Conservation (phyloP, 2,888 invertebrate genomes). For the Nemotelus nigrinus region DNA sequence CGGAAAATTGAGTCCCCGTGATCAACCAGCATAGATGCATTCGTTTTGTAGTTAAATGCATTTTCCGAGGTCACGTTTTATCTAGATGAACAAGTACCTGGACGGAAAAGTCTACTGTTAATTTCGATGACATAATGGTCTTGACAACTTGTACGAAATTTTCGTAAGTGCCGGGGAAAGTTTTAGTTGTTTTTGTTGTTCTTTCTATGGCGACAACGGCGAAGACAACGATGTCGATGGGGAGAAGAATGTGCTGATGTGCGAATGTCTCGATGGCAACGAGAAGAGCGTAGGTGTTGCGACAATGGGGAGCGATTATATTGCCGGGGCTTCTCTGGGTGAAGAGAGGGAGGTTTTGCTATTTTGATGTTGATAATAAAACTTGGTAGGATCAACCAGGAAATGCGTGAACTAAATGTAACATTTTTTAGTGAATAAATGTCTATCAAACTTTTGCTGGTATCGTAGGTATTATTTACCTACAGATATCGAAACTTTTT, state of each 20-base stretch:
- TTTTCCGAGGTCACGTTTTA: no score
- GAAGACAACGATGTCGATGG: not conserved
- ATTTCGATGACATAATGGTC: conserved; percentile 28
- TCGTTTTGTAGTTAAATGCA: no score
- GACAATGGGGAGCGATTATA: not conserved
- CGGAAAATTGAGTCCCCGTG: no score
- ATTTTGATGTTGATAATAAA: not conserved
- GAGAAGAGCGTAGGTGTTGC: conserved; percentile 15
- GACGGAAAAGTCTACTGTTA: no score
- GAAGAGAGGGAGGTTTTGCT: not conserved
- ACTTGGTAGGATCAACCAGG: not conserved
- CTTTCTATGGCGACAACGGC: conserved; percentile 18
- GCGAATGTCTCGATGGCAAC: conserved; percentile 30
- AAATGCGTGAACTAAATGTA: not conserved
- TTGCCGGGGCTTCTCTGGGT: not conserved
- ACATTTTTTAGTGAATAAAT: conserved; percentile 27
- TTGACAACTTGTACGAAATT: conserved; percentile 19
- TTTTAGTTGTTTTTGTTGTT: not conserved
- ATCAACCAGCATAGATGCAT: no score
- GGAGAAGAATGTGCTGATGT: conserved; percentile 12
- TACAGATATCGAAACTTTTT: not conserved
- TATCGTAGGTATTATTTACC: not conserved
- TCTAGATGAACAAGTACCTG: no score
- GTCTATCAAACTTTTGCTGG: conserved; percentile 15
- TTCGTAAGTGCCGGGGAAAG: not conserved